Evolutionary conservation across 92 coral and sea anemone species (phyloP), one percentile per base, ranked within the genome.

Genomic region (Parazoanthus atlanticus): DNA sequence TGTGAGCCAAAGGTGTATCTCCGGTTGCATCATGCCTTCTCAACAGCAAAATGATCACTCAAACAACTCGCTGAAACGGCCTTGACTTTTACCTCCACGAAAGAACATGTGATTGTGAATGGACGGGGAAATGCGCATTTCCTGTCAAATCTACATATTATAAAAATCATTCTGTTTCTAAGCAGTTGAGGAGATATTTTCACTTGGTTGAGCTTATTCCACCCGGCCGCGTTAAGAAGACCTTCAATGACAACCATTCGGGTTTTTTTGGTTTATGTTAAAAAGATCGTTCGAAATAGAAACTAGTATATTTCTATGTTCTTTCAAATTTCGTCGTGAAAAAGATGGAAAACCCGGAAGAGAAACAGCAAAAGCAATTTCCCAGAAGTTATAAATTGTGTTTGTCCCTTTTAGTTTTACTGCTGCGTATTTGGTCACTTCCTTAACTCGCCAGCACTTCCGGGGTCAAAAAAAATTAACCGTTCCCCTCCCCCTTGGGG

Each of bases 391-490:
- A 25, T 61, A 61, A 61, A 61, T 61, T 61, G 1, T 61, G 69
- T 61, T 61, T 30, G 36, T 36, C 33, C 21, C 52, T 33, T 23
- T 41, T 38, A 0, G 38, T 36, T 38, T 17, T 75, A 38, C 40
- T 32, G 40, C n/a, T 23, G 13, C 58, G 21, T 2, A 13, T 12
- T 75, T 19, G 40, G 64, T 30, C 78, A 70, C 78, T 83, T 83
- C 86, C 86, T 41, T 15, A 46, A 70, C 11, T 28, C n/a, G n/a
- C n/a, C 46, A 28, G 33, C 54, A 82, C 78, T 84, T 84, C 87
- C 87, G 87, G 87, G 87, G 31, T 66, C 65, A 82, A 74, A 6
- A 7, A 69, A 84, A 41, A 83, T 26, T 40, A 26, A 83, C 31
- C 7, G 32, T 13, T 33, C 87, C 77, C 87, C n/a, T 23, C 66